A percentile compares a stretch with the other conserved stretches of the same genome.
Conservation (phyloP, 2,888 invertebrate species). For the Dynastes tityus region DNA sequence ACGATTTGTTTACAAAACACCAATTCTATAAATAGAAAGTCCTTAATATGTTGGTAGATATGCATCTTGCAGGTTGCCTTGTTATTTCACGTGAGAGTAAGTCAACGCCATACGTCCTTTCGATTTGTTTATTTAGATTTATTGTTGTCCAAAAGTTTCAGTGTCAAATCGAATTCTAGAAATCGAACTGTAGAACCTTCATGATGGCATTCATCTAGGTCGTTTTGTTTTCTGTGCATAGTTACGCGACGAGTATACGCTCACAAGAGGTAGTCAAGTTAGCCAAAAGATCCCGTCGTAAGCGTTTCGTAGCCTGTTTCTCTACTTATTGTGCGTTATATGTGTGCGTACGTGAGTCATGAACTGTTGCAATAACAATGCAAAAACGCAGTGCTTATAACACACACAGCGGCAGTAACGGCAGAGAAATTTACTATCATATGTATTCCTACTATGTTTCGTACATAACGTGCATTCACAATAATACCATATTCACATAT, state of each 20-base stretch:
- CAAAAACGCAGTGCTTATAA: slow-evolving; percentile 43
- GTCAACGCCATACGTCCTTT: background rate
- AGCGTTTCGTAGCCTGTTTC: slow-evolving; percentile 14
- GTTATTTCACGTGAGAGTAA: background rate
- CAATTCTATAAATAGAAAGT: too few relatives aligned
- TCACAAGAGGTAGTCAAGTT: background rate
- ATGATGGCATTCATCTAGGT: background rate
- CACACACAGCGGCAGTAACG: slow-evolving; percentile 26
- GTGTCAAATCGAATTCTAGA: background rate
- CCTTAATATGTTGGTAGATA: too few relatives aligned
- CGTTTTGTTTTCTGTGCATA: slow-evolving; percentile 1
- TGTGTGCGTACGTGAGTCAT: slow-evolving; percentile 39
- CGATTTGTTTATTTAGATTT: background rate
- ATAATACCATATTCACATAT: slow-evolving; percentile 37
- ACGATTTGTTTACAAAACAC: too few relatives aligned
- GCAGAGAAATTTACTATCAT: slow-evolving; percentile 49
- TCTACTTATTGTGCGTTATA: background rate
- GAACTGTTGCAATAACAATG: slow-evolving; percentile 47
- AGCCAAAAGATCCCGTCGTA: background rate
- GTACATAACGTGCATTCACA: slow-evolving; percentile 48
- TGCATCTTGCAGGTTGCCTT: background rate
- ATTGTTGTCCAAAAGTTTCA: background rate
- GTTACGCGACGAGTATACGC: background rate
- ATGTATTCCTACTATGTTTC: slow-evolving; percentile 49
- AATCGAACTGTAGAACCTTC: background rate